phyloP scores from a whole-genome alignment of 2,113 vertebrate species.

The Ramphastos sulfuratus region DNA sequence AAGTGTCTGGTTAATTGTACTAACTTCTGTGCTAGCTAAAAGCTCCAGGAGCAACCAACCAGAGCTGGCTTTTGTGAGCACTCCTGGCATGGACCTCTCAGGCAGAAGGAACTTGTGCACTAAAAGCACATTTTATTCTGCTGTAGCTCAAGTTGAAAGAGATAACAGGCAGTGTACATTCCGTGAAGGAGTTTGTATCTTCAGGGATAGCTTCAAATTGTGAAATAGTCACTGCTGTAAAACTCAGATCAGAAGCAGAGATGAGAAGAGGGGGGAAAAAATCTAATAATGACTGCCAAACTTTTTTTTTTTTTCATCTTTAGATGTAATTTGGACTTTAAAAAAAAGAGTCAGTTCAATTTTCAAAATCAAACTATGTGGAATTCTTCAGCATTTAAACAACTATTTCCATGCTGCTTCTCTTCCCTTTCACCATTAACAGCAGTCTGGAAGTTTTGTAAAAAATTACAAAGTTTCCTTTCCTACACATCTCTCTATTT shows the following conservation, averaged over 20 bases:
- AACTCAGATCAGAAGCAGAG: neutral
- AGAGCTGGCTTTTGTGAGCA: neutral
- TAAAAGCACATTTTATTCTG: neutral
- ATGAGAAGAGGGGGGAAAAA: neutral
- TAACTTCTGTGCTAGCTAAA: neutral
- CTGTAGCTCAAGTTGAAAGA: neutral
- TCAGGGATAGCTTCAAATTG: neutral
- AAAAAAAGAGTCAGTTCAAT: neutral
- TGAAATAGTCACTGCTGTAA: neutral
- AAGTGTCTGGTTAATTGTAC: neutral
- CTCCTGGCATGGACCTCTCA: neutral
- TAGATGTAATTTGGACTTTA: neutral
- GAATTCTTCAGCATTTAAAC: neutral
- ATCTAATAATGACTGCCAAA: neutral
- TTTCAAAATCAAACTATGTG: neutral
- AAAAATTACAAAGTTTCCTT: conserved; percentile 24
- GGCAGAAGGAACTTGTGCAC: neutral
- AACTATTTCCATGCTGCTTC: neutral
- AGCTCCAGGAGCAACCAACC: neutral
- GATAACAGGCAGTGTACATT: neutral
- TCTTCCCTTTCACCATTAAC: neutral
- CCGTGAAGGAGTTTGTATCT: neutral
- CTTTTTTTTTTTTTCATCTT: neutral
- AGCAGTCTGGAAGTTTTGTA: neutral
- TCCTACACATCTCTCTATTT: conserved; percentile 54